A percentile compares a stretch with the other conserved stretches of the same genome.
Conservation (phyloP, 2,888 invertebrate species). For the Sinopyrophorus schimmeli region DNA sequence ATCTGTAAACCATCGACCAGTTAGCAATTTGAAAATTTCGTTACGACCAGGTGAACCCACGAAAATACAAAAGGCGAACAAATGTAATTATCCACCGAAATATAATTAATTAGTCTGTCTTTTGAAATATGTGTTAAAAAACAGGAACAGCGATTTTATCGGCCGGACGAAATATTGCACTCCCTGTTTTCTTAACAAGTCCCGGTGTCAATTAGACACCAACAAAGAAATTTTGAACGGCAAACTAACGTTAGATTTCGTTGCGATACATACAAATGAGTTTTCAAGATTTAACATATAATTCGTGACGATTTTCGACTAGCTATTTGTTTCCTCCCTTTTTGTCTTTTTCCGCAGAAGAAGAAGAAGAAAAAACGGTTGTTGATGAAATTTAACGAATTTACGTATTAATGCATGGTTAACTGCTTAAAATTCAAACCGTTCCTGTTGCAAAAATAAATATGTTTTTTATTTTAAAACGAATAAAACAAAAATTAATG, state of each 20-base stretch:
- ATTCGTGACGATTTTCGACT: not conserved
- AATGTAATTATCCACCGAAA: slow-evolving; percentile 22
- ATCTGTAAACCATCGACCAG: slow-evolving; percentile 11
- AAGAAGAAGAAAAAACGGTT: too few species aligned
- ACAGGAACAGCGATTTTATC: slow-evolving; percentile 23
- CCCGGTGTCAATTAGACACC: slow-evolving; percentile 17
- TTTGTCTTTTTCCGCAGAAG: too few species aligned
- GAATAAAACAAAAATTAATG: too few species aligned
- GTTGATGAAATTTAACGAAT: too few species aligned
- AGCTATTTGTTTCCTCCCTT: too few species aligned
- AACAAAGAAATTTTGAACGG: slow-evolving; percentile 17
- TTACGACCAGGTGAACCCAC: slow-evolving; percentile 18
- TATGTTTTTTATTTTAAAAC: too few species aligned
- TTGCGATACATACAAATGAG: slow-evolving; percentile 17
- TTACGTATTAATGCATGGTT: too few species aligned
- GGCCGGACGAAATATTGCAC: slow-evolving; percentile 14
- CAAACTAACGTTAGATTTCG: slow-evolving; percentile 17
- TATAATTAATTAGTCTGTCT: slow-evolving; percentile 22
- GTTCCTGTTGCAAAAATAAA: too few species aligned
- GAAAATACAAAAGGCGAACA: slow-evolving; percentile 14
- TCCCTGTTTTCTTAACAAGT: slow-evolving; percentile 21
- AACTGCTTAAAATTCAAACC: too few species aligned
- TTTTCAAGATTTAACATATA: slow-evolving; percentile 5
- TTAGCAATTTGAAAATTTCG: slow-evolving; percentile 11
- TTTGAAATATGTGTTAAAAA: slow-evolving; percentile 20